These are phyloP conservation scores for Melanotus villosus DNA, from an alignment of 2,888 invertebrate genomes.

Conservation along the genomic window DNA sequence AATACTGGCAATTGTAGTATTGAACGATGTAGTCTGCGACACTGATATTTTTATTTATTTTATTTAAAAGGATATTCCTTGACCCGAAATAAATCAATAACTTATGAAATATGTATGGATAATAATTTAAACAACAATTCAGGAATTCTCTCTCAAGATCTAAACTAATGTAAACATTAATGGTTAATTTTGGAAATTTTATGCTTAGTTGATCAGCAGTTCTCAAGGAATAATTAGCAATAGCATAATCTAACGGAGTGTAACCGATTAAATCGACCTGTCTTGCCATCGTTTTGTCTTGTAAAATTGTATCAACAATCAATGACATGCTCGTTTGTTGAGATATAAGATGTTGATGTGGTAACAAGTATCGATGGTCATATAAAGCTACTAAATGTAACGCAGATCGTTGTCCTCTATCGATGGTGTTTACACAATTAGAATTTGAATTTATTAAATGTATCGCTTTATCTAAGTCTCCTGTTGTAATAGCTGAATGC, in stretches of 20 bases:
- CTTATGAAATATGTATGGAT: not conserved
- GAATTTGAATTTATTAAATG: not conserved
- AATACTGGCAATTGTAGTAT: no score
- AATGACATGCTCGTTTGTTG: no score
- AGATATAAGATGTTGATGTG: not conserved
- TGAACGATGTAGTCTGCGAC: no score
- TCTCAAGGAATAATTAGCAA: not conserved
- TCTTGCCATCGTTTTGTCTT: not conserved
- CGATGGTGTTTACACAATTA: not conserved
- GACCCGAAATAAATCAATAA: not conserved
- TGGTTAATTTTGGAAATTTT: not conserved
- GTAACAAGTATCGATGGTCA: not conserved
- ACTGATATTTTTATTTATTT: no score
- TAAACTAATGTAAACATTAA: not conserved
- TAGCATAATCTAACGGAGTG: not conserved
- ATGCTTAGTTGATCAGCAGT: not conserved
- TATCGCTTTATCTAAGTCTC: not conserved
- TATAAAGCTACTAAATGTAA: not conserved
- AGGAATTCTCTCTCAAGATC: not conserved
- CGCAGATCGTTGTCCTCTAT: not conserved
- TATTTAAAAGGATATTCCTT: no score
- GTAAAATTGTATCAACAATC: not conserved
- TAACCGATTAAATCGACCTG: not conserved
- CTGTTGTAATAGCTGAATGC: not conserved
- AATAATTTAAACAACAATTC: not conserved